phyloP scores from a whole-genome alignment of 2,113 vertebrate species.

The Ploceus nigricollis region DNA sequence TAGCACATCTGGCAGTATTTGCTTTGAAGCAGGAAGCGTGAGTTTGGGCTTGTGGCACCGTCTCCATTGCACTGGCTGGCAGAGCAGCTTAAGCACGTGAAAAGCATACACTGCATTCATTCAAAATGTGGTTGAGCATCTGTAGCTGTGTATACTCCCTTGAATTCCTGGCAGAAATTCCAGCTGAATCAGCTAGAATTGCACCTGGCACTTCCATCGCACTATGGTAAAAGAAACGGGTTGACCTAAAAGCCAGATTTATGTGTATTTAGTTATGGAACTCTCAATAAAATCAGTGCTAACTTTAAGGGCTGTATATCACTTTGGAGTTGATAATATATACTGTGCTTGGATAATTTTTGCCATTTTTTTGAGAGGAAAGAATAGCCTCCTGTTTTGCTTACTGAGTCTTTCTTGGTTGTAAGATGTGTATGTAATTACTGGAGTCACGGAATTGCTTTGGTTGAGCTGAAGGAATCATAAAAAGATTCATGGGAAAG shows the following conservation, averaged over 20 bases:
- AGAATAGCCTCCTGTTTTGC: not conserved
- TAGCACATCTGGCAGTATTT: conserved; percentile 41
- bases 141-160: conserved; percentile 1
- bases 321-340: not conserved
- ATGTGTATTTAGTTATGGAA: conserved; percentile 50
- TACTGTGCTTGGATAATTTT: not conserved
- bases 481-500: conserved; percentile 16
- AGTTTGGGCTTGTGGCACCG: not conserved
- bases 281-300: conserved; percentile 12
- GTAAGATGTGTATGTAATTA: not conserved
- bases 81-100: not conserved
- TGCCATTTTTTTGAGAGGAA: not conserved
- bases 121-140: conserved; percentile 41
- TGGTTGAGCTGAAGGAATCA: not conserved
- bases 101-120: conserved; percentile 18
- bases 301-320: not conserved
- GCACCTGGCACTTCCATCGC: conserved; percentile 30
- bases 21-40: conserved; percentile 8
- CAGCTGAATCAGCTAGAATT: conserved; percentile 56
- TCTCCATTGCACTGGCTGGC: not conserved
- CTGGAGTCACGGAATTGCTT: not conserved
- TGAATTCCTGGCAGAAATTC: conserved; percentile 55
- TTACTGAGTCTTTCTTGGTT: not conserved
- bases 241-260: conserved; percentile 45
- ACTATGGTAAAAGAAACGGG: conserved; percentile 4